Evolutionary conservation across 2,888 invertebrate species (phyloP).

Genomic region (Tinea pellionella): DNA sequence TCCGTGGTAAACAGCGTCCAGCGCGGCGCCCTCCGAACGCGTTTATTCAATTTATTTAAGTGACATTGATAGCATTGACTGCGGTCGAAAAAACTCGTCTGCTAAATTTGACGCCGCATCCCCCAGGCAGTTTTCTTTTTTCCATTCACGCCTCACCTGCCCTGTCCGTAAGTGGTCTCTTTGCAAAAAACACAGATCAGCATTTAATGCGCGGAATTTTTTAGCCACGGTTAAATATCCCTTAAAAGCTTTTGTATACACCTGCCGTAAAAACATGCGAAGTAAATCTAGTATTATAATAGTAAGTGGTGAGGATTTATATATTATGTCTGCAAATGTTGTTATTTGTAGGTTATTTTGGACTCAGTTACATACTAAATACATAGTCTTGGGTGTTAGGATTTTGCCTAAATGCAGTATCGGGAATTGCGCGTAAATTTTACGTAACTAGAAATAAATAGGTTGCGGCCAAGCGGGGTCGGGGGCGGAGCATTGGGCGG

Average conservation of each 20-base stretch:
- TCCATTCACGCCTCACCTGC: constrained; percentile 55
- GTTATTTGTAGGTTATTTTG: neutral
- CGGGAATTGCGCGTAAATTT: constrained; percentile 67
- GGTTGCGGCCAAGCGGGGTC: constrained; percentile 54
- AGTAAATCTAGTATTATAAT: neutral
- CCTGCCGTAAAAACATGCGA: neutral
- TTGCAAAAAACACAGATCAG: constrained; percentile 51
- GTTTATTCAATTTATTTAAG: constrained; percentile 67
- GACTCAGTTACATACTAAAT: neutral
- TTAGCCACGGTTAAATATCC: neutral
- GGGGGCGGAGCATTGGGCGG: constrained; percentile 58
- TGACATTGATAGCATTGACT: constrained; percentile 63
- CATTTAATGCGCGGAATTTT: constrained; percentile 44
- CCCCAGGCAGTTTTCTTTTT: constrained; percentile 47
- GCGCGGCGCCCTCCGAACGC: constrained; percentile 41
- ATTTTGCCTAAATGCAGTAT: constrained; percentile 54
- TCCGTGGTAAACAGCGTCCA: constrained; percentile 20
- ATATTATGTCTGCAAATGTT: neutral
- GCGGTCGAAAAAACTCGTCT: constrained; percentile 61
- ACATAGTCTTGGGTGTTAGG: neutral
- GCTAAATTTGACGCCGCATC: constrained; percentile 50
- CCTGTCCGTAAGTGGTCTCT: constrained; percentile 35
- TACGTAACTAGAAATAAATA: constrained; percentile 71
- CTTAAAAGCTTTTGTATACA: constrained; percentile 16
- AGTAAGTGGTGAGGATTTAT: too few species aligned